Evolutionary conservation across 2,797 vertebrate genomes (phyloP).

Genomic region (Ispidina lecontei): DNA sequence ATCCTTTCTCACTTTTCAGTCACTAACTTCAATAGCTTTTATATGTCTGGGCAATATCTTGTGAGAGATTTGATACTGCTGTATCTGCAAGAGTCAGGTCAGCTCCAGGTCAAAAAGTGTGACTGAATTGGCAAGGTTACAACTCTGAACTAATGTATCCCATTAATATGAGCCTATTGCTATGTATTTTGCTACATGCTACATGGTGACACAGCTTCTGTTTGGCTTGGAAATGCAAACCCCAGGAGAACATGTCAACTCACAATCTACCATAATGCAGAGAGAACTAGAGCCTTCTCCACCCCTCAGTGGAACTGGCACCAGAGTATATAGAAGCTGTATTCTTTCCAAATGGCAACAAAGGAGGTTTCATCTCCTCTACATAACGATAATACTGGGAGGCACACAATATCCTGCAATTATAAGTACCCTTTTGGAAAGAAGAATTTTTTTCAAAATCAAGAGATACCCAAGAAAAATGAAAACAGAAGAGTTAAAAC

Average conservation of each 20-base stretch:
- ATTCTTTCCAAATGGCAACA: not conserved
- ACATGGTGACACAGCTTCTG: not conserved
- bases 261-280: not conserved
- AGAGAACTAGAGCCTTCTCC: not conserved
- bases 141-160: not conserved
- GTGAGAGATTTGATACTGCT: not conserved
- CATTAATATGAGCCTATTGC: not conserved
- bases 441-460: not conserved
- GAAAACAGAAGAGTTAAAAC: not conserved
- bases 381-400: not conserved
- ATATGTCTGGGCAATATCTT: not conserved
- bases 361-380: not conserved
- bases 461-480: not conserved
- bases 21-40: not conserved
- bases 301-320: not conserved
- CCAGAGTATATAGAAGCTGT: not conserved
- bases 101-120: not conserved
- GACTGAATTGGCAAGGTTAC: not conserved
- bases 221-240: not conserved
- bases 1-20: not conserved
- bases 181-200: not conserved
- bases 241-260: not conserved
- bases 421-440: not conserved
- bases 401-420: accelerated
- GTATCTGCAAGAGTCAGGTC: not conserved